Evolutionary conservation across 2,888 invertebrate genomes (phyloP).

Genomic region (Nowickia ferox): DNA sequence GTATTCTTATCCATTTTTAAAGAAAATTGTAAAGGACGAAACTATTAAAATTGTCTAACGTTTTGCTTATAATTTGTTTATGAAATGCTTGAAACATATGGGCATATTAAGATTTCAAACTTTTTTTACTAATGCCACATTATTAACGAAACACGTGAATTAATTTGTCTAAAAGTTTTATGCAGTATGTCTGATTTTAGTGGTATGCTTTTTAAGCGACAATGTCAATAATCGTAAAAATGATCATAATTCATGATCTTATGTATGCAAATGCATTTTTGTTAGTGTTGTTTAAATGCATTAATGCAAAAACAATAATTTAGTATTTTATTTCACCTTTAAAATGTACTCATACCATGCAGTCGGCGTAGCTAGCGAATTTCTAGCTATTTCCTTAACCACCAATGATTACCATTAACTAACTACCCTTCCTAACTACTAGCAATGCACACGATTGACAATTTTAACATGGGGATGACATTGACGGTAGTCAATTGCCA

Average conservation of each 20-base stretch:
- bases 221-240: constrained; percentile 62
- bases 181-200: neutral
- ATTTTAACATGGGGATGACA: too few relatives aligned
- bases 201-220: constrained; percentile 32
- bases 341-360: neutral
- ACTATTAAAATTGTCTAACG: neutral
- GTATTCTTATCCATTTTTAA: too few relatives aligned
- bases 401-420: too few relatives aligned
- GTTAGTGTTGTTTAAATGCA: constrained; percentile 9
- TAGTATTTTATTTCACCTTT: constrained; percentile 20
- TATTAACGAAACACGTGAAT: constrained; percentile 23
- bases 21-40: too few relatives aligned
- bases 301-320: neutral
- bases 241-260: constrained; percentile 57
- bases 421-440: too few relatives aligned
- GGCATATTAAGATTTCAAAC: neutral
- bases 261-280: constrained; percentile 25
- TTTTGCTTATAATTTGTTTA: constrained; percentile 1
- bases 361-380: too few relatives aligned
- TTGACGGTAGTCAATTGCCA: too few relatives aligned
- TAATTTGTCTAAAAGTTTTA: constrained; percentile 16
- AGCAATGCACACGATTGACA: too few relatives aligned
- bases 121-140: constrained; percentile 4
- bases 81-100: neutral
- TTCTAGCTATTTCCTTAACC: too few relatives aligned